A percentile compares a stretch with the other conserved stretches of the same genome.
phyloP scores from a whole-genome alignment of 2,797 vertebrate genomes.

The Triplophysa bombifrons region DNA sequence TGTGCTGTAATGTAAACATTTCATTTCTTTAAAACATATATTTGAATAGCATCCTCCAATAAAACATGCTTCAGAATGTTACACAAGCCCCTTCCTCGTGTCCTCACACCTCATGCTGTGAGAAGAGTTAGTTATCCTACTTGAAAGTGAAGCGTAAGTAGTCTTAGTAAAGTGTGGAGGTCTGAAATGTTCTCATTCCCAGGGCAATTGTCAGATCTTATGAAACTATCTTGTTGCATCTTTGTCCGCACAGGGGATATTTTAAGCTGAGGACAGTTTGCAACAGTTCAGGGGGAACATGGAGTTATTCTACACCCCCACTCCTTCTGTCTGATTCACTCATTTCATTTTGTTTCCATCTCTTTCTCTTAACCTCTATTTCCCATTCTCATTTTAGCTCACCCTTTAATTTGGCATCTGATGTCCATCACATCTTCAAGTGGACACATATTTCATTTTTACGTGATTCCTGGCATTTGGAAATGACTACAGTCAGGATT shows the following conservation, averaged over 20 bases:
- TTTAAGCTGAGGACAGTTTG: constrained; percentile 10
- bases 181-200: neutral
- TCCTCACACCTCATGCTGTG: neutral
- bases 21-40: neutral
- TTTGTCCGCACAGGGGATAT: neutral
- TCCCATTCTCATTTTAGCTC: neutral
- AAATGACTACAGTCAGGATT: neutral
- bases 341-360: neutral
- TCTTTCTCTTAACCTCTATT: neutral
- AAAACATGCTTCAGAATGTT: neutral
- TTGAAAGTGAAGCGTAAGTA: constrained; percentile 4
- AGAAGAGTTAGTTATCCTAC: neutral
- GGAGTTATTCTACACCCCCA: neutral
- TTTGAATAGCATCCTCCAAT: neutral
- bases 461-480: neutral
- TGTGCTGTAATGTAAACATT: neutral
- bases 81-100: neutral
- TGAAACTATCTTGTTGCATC: neutral
- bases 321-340: neutral
- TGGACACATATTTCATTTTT: neutral
- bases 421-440: neutral
- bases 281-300: neutral
- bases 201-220: constrained; percentile 1
- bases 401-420: neutral
- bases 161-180: neutral